A percentile compares a stretch with the other conserved stretches of the same genome.
Evolutionary conservation across 2,888 invertebrate species (phyloP).

Genomic region (Polyploca ridens): DNA sequence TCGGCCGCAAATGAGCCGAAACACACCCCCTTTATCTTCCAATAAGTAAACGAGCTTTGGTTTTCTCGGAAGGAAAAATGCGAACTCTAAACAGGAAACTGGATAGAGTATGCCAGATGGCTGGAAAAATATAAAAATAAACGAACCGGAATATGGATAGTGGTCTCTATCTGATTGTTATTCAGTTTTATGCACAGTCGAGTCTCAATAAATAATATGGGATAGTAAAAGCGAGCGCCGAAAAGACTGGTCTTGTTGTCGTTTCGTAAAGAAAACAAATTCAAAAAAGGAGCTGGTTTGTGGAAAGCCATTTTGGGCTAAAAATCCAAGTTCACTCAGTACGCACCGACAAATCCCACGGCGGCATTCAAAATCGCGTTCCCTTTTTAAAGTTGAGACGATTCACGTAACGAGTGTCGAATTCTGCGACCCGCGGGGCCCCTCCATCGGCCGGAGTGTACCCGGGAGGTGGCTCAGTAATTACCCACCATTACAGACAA

Average conservation of each 20-base stretch:
- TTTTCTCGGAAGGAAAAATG: slow-evolving; percentile 59
- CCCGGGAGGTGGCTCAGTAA: slow-evolving; percentile 81
- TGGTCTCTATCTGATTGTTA: slow-evolving; percentile 67
- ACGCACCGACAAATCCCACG: slow-evolving; percentile 69
- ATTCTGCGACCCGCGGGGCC: slow-evolving; percentile 71
- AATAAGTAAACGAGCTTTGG: slow-evolving; percentile 75
- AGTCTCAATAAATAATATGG: slow-evolving; percentile 63
- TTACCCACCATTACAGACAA: slow-evolving; percentile 84
- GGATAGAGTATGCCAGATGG: slow-evolving; percentile 69
- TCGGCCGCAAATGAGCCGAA: slow-evolving; percentile 79
- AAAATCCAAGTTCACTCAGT: slow-evolving; percentile 62
- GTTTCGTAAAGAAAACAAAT: slow-evolving; percentile 45
- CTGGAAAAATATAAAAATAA: slow-evolving; percentile 77
- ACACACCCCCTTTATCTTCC: slow-evolving; percentile 78
- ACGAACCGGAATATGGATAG: slow-evolving; percentile 71
- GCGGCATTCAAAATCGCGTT: slow-evolving; percentile 78
- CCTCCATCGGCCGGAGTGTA: slow-evolving; percentile 68
- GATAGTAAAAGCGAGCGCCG: slow-evolving; percentile 52
- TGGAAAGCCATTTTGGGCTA: slow-evolving; percentile 49
- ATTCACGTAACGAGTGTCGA: slow-evolving; percentile 83
- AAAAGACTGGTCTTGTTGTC: slow-evolving; percentile 48
- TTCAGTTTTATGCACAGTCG: slow-evolving; percentile 64
- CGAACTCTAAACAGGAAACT: slow-evolving; percentile 59
- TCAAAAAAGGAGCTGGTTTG: slow-evolving; percentile 30
- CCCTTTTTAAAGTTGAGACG: slow-evolving; percentile 83